Evolutionary conservation across 2,888 invertebrate species (phyloP).

Genomic region (Rutpela maculata): DNA sequence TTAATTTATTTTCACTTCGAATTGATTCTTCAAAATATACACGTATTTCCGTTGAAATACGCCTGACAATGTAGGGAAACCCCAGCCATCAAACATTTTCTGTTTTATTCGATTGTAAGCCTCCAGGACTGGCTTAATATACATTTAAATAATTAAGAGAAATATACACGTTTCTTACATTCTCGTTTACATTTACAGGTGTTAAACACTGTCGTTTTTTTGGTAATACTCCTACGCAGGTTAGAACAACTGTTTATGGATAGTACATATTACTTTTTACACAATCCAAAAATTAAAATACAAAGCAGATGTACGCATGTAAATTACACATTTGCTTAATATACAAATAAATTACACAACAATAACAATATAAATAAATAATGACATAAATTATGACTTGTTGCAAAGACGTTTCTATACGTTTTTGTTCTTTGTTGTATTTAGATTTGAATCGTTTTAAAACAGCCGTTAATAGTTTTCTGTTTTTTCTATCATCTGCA

Average conservation of each 20-base stretch:
- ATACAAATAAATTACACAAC: background rate
- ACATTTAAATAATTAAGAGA: too few species aligned
- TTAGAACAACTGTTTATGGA: slow-evolving; percentile 1
- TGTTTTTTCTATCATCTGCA: background rate
- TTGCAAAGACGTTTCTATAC: background rate
- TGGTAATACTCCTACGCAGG: background rate
- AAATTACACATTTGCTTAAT: slow-evolving; percentile 19
- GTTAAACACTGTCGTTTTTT: background rate
- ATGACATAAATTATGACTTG: background rate
- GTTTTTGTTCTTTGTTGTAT: background rate
- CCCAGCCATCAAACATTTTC: too few species aligned
- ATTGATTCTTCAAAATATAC: too few species aligned
- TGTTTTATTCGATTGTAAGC: too few species aligned
- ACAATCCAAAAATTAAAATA: slow-evolving; percentile 1
- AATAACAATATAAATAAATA: slow-evolving; percentile 7
- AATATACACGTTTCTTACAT: background rate
- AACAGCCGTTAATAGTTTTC: background rate
- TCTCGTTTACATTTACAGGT: background rate
- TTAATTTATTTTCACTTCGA: too few species aligned
- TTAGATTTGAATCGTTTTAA: background rate
- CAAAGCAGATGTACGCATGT: slow-evolving; percentile 19
- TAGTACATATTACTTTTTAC: background rate
- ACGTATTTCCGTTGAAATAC: too few species aligned
- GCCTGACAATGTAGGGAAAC: too few species aligned
- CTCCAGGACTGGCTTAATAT: too few species aligned